Percentiles rank a stretch among this genome's conserved stretches.
These are phyloP conservation scores for Orius insidiosus DNA, from an alignment of 1,140 invertebrate genomes.

Conservation along the genomic window DNA sequence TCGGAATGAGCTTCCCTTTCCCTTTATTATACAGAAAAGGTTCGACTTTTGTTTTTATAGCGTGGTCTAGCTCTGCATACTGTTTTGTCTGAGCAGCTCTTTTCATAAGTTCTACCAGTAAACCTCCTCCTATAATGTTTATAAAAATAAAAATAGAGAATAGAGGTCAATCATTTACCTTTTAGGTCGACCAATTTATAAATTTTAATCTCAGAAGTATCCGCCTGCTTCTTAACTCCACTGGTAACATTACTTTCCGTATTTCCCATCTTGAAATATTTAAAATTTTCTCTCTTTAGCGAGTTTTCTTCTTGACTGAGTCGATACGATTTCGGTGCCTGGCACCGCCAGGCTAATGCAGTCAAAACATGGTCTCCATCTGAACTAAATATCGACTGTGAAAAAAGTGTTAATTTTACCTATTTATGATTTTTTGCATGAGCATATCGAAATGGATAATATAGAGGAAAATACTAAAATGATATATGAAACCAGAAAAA, in stretches of 20 bases:
- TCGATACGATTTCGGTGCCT: no score
- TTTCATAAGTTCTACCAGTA: constrained; percentile 87
- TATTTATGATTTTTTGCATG: no score
- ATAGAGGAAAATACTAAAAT: no score
- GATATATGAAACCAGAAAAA: no score
- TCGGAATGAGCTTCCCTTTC: constrained; percentile 69
- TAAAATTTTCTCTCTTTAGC: no score
- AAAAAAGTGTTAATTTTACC: no score
- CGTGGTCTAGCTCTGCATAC: constrained; percentile 73
- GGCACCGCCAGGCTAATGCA: no score
- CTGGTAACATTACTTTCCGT: constrained; percentile 82
- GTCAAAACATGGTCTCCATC: no score
- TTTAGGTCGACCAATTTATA: constrained; percentile 77
- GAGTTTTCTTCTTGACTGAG: no score
- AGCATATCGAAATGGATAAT: no score
- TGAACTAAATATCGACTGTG: no score
- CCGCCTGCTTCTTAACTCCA: constrained; percentile 81
- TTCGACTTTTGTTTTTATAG: constrained; percentile 75
- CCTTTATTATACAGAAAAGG: constrained; percentile 89
- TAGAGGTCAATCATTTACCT: constrained; percentile 32
- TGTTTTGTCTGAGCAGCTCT: constrained; percentile 73
- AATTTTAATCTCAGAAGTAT: constrained; percentile 55
- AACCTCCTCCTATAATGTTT: constrained; percentile 52
- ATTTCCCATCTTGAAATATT: constrained; percentile 53
- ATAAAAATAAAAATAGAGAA: no score